Evolutionary conservation across 2,888 invertebrate species (phyloP), one percentile per base, ranked within the genome.

Genomic region (Pachycephus smyrnensis): DNA sequence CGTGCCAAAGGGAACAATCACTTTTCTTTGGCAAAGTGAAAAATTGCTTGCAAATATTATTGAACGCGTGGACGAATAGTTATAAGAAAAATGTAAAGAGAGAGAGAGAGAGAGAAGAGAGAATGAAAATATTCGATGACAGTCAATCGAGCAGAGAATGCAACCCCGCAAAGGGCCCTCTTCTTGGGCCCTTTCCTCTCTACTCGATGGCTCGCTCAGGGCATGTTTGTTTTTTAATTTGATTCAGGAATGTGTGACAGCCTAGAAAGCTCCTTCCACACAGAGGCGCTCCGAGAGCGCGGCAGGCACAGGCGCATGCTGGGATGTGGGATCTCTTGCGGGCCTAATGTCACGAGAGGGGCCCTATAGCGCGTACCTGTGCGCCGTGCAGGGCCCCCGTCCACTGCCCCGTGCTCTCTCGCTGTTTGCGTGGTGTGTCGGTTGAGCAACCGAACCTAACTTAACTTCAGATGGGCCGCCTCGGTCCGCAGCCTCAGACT

Each of bases 91-190:
- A 15, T 23, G 15, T 15, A 35, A 81, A 89, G 90, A 90, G 92
- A 93, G 92, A 93, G 92, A 92, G 91, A 92, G 93, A 93, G 93
- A 33, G 9, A 36, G 55, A 9, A 55, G 2, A 23, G 55, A 55
- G 23, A 55, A 55, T 9, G 23, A 55, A 55, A 55, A 55, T 55
- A 55, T 55, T 55, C 23, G 55, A 55, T 23, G 55, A 55, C 23
- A 55, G 55, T 55, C 55, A 2, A 55, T 55, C 55, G 55, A 55
- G 55, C 23, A 0, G 55, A 55, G 55, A 55, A 23, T 55, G 23
- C 55, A 55, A 23, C 9, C 55, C 55, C 55, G 55, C 55, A 23
- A 55, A 55, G 55, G 55, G 86, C 91, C 55, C 69, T 55, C 76
- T 76, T 68, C 81, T 31, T n/a, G 31, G 71, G 31, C 15, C 33